Percentiles rank a stretch among this genome's conserved stretches.
These are phyloP conservation scores for Galaxea fascicularis DNA, from an alignment of 92 coral and sea anemone genomes.

Conservation along the genomic window DNA sequence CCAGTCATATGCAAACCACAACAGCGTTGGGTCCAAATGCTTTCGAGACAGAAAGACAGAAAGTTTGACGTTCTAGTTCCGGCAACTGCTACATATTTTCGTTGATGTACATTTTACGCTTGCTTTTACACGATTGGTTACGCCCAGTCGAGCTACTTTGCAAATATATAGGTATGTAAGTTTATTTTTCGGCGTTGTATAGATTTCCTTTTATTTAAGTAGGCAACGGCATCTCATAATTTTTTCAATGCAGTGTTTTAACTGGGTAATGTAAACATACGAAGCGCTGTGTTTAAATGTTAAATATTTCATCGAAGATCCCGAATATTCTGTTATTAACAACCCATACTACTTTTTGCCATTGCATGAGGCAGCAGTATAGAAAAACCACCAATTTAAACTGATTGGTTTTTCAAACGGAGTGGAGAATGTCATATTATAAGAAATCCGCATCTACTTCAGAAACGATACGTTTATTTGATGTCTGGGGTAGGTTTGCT, in stretches of 20 bases:
- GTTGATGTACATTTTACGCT: too few species aligned
- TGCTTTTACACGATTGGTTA: slow-evolving; percentile 10
- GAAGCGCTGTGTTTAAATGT: neutral
- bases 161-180: neutral
- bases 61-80: neutral
- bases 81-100: neutral
- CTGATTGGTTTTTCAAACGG: neutral
- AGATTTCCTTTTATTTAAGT: neutral
- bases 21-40: too few species aligned
- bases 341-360: too few species aligned
- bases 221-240: neutral
- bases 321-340: too few species aligned
- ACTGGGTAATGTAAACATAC: neutral
- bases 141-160: neutral
- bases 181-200: neutral
- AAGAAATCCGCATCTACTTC: neutral
- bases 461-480: neutral
- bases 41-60: too few species aligned
- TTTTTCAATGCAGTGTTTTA: neutral
- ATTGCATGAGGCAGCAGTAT: neutral
- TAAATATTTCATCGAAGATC: too few species aligned
- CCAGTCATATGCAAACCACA: too few species aligned
- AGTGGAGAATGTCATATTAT: neutral
- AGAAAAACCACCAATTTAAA: neutral
- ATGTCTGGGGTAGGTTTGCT: neutral